phyloP scores from a whole-genome alignment of 2,888 invertebrate genomes.

The Tachina fera region DNA sequence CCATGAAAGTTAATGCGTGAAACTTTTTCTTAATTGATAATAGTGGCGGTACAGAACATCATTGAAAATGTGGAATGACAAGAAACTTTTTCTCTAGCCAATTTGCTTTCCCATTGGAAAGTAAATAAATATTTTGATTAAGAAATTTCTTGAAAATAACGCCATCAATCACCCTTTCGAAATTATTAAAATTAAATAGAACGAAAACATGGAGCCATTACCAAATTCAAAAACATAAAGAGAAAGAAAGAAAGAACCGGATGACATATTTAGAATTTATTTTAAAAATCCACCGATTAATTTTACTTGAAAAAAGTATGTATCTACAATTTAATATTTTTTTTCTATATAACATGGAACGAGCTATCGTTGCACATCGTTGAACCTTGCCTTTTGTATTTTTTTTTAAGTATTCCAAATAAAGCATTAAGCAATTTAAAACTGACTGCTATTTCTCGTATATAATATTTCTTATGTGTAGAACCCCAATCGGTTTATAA shows the following conservation, averaged over 20 bases:
- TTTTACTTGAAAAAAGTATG: neutral
- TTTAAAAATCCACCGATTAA: slow-evolving; percentile 15
- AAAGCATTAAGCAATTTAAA: slow-evolving; percentile 52
- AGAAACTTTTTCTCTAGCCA: no score
- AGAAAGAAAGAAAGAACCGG: slow-evolving; percentile 34
- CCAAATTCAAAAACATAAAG: neutral
- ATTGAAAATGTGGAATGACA: no score
- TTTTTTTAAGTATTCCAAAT: slow-evolving; percentile 66
- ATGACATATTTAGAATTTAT: slow-evolving; percentile 14
- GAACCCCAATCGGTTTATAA: slow-evolving; percentile 61
- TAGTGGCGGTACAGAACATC: no score
- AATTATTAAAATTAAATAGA: no score
- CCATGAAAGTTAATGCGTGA: no score
- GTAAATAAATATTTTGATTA: no score
- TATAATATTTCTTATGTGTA: slow-evolving; percentile 42
- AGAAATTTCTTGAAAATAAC: no score
- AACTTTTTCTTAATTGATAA: no score
- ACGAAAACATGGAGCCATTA: neutral
- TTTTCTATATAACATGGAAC: slow-evolving; percentile 9
- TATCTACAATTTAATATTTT: slow-evolving; percentile 2
- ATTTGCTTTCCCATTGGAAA: no score
- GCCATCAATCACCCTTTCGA: no score
- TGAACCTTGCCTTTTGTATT: slow-evolving; percentile 48
- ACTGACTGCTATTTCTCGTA: slow-evolving; percentile 56
- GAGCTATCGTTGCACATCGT: slow-evolving; percentile 24